These are phyloP conservation scores for Lepidothrix coronata DNA, from an alignment of 2,113 vertebrate species.

Conservation along the genomic window DNA sequence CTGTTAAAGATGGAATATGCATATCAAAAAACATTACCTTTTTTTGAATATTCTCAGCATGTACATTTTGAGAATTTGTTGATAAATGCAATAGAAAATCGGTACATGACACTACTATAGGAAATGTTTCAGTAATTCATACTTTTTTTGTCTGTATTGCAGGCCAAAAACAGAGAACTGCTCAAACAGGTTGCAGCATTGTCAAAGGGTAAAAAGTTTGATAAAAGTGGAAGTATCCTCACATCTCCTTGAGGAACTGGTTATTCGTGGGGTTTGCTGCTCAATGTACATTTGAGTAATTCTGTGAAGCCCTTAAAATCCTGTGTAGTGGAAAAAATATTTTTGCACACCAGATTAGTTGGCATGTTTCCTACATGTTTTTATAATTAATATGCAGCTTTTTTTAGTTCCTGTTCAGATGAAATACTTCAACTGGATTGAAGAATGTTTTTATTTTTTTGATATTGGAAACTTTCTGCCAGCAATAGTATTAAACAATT, in stretches of 20 bases:
- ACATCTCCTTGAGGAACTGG: conserved; percentile 86
- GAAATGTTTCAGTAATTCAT: background rate
- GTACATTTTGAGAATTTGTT: background rate
- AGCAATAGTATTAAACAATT: conserved; percentile 75
- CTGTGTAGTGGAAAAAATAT: conserved; percentile 73
- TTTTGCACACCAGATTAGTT: conserved; percentile 73
- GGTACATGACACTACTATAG: background rate
- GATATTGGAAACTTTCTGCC: conserved; percentile 75
- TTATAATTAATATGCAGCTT: conserved; percentile 75
- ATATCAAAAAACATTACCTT: background rate
- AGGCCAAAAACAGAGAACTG: conserved; percentile 96
- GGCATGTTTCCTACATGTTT: conserved; percentile 78
- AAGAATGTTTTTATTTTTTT: conserved; percentile 77
- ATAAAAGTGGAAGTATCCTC: conserved; percentile 90
- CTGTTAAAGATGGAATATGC: background rate
- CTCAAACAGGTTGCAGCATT: conserved; percentile 97
- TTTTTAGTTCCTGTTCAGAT: conserved; percentile 76
- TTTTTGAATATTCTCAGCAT: background rate
- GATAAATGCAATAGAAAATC: background rate
- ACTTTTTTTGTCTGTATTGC: conserved; percentile 47
- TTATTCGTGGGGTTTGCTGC: conserved; percentile 45
- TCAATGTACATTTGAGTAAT: conserved; percentile 66
- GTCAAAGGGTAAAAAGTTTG: conserved; percentile 99
- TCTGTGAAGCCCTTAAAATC: conserved; percentile 83
- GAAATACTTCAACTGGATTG: conserved; percentile 82